phyloP scores from a whole-genome alignment of 1,140 invertebrate species.

The Anagrus nilaparvatae region DNA sequence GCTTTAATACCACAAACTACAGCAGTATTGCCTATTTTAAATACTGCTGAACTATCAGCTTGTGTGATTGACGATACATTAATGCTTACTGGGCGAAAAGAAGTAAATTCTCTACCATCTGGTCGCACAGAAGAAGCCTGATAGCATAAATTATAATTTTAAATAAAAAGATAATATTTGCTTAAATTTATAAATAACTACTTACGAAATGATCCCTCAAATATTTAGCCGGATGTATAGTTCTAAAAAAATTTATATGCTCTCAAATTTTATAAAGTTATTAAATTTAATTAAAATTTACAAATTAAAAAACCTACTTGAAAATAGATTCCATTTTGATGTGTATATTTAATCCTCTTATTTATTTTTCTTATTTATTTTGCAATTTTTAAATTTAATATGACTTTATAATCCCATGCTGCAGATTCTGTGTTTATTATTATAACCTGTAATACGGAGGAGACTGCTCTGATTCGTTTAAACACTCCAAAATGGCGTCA shows the following conservation, averaged over 20 bases:
- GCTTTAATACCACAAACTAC: slow-evolving; percentile 70
- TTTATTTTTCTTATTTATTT: too few species aligned
- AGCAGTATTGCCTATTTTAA: slow-evolving; percentile 62
- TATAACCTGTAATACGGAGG: too few species aligned
- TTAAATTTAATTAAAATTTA: too few species aligned
- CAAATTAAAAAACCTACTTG: too few species aligned
- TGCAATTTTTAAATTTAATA: too few species aligned
- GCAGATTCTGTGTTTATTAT: too few species aligned
- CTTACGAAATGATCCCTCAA: slow-evolving; percentile 49
- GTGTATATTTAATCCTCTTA: too few species aligned
- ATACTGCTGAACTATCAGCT: slow-evolving; percentile 61
- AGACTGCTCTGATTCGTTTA: too few species aligned
- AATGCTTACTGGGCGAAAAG: slow-evolving; percentile 49
- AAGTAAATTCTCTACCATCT: slow-evolving; percentile 54
- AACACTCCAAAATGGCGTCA: too few species aligned
- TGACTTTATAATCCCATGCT: too few species aligned
- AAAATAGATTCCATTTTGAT: too few species aligned
- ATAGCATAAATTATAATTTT: slow-evolving; percentile 17
- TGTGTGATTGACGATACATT: slow-evolving; percentile 55
- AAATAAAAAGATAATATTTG: slow-evolving; percentile 4
- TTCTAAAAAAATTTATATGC: slow-evolving; percentile 46
- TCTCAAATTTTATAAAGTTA: too few species aligned
- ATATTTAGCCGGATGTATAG: slow-evolving; percentile 53
- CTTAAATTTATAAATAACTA: slow-evolving; percentile 13
- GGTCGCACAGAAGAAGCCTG: slow-evolving; percentile 46